A percentile compares a stretch with the other conserved stretches of the same genome.
phyloP scores from a whole-genome alignment of 2,113 vertebrate species.

The Vidua macroura region DNA sequence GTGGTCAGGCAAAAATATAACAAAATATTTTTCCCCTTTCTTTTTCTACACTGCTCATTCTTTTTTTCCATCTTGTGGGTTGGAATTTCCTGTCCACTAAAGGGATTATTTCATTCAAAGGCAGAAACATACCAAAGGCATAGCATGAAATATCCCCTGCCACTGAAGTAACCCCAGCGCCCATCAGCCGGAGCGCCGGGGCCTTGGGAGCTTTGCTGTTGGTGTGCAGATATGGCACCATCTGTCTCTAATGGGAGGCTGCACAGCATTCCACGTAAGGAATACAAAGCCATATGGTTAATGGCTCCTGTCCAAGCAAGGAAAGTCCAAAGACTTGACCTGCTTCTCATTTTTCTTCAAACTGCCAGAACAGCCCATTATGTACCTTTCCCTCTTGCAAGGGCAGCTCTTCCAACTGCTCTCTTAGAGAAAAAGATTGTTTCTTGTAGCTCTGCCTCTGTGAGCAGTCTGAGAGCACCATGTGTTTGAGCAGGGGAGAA shows the following conservation, averaged over 20 bases:
- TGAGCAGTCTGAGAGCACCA: not conserved
- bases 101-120: slow-evolving; percentile 9
- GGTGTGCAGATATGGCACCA: not conserved
- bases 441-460: not conserved
- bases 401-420: not conserved
- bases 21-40: not conserved
- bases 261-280: not conserved
- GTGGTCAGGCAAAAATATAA: not conserved
- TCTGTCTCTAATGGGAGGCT: slow-evolving; percentile 30
- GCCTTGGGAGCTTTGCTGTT: not conserved
- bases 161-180: not conserved
- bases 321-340: slow-evolving; percentile 44
- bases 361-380: not conserved
- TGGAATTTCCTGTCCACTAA: slow-evolving; percentile 14
- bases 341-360: slow-evolving; percentile 2
- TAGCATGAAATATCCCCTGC: not conserved
- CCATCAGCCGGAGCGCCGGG: not conserved
- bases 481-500: not conserved
- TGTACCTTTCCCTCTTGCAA: not conserved
- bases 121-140: not conserved
- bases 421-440: not conserved
- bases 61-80: not conserved
- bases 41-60: not conserved
- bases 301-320: slow-evolving; percentile 12
- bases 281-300: slow-evolving; percentile 52